A percentile compares a stretch with the other conserved stretches of the same genome.
These are phyloP conservation scores for Microcebus ravelobensis DNA, from an alignment of 2,113 vertebrate genomes.

Conservation along the genomic window DNA sequence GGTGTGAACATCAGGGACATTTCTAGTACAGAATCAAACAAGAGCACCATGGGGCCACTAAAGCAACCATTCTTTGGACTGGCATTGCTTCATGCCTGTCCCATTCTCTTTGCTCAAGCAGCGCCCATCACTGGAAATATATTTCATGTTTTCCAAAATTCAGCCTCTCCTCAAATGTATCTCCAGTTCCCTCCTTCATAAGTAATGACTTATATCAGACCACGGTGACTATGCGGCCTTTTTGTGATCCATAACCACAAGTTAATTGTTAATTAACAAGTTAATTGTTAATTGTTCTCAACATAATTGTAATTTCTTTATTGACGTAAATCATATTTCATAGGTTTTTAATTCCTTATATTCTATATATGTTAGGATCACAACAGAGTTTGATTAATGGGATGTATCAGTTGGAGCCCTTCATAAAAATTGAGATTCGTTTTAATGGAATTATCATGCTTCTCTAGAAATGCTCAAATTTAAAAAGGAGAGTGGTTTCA, in stretches of 20 bases:
- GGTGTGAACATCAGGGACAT: neutral
- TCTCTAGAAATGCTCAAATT: neutral
- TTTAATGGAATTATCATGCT: neutral
- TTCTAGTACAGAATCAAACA: neutral
- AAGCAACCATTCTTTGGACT: neutral
- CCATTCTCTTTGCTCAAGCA: neutral
- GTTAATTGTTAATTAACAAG: neutral
- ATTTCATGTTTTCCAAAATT: neutral
- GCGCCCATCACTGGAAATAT: neutral
- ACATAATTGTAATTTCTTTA: neutral
- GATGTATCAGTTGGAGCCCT: neutral
- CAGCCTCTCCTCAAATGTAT: neutral
- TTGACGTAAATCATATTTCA: neutral
- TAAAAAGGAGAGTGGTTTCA: neutral
- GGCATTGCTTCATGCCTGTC: neutral
- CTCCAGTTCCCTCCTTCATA: neutral
- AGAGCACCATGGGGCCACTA: rapidly evolving
- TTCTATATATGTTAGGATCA: neutral
- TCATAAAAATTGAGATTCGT: neutral
- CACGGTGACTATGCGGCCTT: neutral
- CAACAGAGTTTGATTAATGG: neutral
- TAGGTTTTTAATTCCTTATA: neutral
- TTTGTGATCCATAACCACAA: neutral
- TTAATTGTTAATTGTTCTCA: neutral
- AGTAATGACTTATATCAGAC: neutral